Conservation (phyloP, 2,113 vertebrate genomes). For the Rostratula benghalensis region DNA sequence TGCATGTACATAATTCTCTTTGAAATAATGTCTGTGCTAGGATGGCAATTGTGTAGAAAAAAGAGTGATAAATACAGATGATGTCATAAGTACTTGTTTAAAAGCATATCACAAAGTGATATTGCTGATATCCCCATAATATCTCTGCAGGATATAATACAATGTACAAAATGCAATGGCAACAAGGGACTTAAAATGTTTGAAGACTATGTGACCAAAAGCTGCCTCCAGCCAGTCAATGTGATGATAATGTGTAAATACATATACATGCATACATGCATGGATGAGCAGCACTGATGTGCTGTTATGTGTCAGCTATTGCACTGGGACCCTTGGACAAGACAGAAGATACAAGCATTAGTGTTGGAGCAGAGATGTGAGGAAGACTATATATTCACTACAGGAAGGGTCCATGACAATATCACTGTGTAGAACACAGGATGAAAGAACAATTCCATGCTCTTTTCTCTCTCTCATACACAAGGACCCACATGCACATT, state of each 20-base stretch:
- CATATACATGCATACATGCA: background rate
- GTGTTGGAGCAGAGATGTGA: background rate
- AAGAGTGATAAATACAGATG: background rate
- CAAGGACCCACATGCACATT: background rate
- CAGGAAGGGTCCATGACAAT: background rate
- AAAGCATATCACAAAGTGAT: background rate
- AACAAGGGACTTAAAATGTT: background rate
- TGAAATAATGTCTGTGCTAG: background rate
- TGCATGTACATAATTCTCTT: background rate
- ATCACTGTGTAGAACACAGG: background rate
- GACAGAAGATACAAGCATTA: background rate
- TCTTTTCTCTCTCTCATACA: background rate
- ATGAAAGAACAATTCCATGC: background rate
- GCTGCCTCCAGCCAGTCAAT: background rate
- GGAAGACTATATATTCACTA: background rate
- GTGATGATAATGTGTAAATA: slow-evolving; percentile 13
- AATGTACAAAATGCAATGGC: background rate
- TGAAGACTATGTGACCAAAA: background rate
- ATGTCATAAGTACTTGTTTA: background rate
- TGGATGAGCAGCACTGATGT: slow-evolving; percentile 13
- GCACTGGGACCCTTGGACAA: background rate
- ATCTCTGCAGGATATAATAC: background rate
- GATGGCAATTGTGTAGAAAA: background rate
- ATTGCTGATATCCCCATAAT: background rate
- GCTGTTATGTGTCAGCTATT: background rate